Evolutionary conservation across 2,888 invertebrate genomes (phyloP).

Genomic region (Sepioteuthis lessoniana): DNA sequence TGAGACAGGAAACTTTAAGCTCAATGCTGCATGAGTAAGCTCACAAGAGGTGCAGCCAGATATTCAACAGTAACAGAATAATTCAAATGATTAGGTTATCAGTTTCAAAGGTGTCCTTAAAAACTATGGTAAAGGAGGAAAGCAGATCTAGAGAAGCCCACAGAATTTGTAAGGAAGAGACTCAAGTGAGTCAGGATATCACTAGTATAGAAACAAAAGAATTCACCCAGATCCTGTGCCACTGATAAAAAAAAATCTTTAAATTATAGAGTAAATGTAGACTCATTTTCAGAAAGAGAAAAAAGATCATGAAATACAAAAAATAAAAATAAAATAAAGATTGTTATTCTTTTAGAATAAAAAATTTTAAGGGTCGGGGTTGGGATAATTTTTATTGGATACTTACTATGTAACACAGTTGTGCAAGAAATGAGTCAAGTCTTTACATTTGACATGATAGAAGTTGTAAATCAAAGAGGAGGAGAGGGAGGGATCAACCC

Average conservation of each 20-base stretch:
- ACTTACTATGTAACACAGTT: neutral
- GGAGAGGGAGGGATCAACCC: too few relatives aligned
- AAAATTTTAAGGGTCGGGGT: neutral
- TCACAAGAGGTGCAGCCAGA: neutral
- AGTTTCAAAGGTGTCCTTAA: neutral
- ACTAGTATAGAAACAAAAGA: neutral
- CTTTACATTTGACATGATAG: neutral
- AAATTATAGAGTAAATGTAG: too few relatives aligned
- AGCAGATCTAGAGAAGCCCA: neutral
- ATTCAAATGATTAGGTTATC: neutral
- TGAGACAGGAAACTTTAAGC: neutral
- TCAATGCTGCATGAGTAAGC: neutral
- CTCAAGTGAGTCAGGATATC: neutral
- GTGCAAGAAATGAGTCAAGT: neutral
- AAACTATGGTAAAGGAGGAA: neutral
- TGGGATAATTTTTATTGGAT: neutral
- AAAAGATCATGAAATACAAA: too few relatives aligned
- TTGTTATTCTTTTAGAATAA: neutral
- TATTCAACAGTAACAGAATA: neutral
- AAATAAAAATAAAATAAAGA: too few relatives aligned
- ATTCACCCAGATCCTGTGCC: neutral
- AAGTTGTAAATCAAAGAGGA: too few relatives aligned
- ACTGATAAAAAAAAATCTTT: neutral
- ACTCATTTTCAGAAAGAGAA: too few relatives aligned
- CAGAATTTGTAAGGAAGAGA: neutral